A percentile compares a stretch with the other conserved stretches of the same genome.
Evolutionary conservation across 2,888 invertebrate species (phyloP).

Genomic region (Brenthis daphne): DNA sequence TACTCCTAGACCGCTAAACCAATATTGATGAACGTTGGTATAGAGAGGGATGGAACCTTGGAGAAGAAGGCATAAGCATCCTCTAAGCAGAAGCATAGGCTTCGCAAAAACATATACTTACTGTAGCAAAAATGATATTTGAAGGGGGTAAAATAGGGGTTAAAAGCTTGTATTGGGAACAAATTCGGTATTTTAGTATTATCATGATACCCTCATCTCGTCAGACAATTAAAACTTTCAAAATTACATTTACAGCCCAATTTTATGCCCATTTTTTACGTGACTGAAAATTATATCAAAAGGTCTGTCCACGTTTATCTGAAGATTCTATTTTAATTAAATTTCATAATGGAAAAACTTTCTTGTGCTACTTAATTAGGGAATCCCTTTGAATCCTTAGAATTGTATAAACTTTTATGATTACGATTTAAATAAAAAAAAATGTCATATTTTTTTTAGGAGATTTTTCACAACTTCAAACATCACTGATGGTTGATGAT

Average conservation of each 20-base stretch:
- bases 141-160: too few relatives aligned
- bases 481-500: neutral
- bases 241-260: conserved; percentile 1
- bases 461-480: neutral
- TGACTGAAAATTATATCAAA: conserved; percentile 3
- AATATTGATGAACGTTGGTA: too few relatives aligned
- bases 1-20: too few relatives aligned
- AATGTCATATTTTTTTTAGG: neutral
- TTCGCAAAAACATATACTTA: too few relatives aligned
- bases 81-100: too few relatives aligned
- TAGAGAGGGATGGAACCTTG: too few relatives aligned
- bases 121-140: too few relatives aligned
- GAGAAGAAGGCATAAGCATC: too few relatives aligned
- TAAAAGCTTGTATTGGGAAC: too few relatives aligned
- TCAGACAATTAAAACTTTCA: neutral
- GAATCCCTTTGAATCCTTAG: conserved; percentile 17
- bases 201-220: neutral
- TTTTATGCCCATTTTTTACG: conserved; percentile 8
- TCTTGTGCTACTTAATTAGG: conserved; percentile 19
- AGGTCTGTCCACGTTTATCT: conserved; percentile 8
- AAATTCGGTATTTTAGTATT: too few relatives aligned
- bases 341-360: conserved; percentile 25
- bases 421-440: neutral
- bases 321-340: conserved; percentile 19
- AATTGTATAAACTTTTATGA: conserved; percentile 11